Conservation (phyloP, 1,140 invertebrate species). For the Drosophila sp. region DNA sequence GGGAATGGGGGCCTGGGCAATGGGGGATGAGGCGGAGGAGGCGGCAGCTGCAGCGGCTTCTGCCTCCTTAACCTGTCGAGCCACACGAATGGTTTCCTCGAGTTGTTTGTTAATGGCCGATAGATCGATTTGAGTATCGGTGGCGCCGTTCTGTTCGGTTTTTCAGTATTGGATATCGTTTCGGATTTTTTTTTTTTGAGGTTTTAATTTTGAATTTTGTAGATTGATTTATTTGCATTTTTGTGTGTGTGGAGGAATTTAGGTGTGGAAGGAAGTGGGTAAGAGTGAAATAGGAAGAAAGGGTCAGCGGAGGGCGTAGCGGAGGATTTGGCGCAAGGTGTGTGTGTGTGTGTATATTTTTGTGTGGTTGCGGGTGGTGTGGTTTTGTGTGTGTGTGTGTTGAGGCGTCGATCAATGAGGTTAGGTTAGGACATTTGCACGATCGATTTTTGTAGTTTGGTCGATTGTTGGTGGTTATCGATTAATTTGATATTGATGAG, state of each 20-base stretch:
- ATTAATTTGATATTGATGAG: constrained; percentile 48
- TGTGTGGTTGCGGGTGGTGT: constrained; percentile 19
- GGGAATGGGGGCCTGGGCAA: constrained; percentile 57
- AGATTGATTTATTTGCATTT: constrained; percentile 58
- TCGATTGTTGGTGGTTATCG: constrained; percentile 38
- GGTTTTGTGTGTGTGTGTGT: constrained; percentile 28
- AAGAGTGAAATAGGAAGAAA: constrained; percentile 12
- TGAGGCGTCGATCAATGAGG: constrained; percentile 22
- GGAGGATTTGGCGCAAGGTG: constrained; percentile 50
- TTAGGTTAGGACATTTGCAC: constrained; percentile 40
- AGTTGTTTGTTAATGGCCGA: constrained; percentile 81
- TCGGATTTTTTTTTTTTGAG: constrained; percentile 30
- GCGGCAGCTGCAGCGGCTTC: constrained; percentile 71
- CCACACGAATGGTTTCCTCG: constrained; percentile 82
- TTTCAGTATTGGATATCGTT: constrained; percentile 26
- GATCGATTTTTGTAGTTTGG: constrained; percentile 44
- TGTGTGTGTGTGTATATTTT: constrained; percentile 13
- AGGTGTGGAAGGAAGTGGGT: constrained; percentile 12
- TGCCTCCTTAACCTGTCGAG: constrained; percentile 79
- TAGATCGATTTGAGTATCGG: constrained; percentile 79
- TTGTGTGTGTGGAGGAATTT: constrained; percentile 5
- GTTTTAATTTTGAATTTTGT: constrained; percentile 70
- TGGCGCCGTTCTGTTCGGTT: constrained; percentile 70
- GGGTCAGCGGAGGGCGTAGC: constrained; percentile 30
- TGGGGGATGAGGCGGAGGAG: constrained; percentile 43